Evolutionary conservation across 2,113 vertebrate genomes (phyloP).

Genomic region (Varanus komodoensis): DNA sequence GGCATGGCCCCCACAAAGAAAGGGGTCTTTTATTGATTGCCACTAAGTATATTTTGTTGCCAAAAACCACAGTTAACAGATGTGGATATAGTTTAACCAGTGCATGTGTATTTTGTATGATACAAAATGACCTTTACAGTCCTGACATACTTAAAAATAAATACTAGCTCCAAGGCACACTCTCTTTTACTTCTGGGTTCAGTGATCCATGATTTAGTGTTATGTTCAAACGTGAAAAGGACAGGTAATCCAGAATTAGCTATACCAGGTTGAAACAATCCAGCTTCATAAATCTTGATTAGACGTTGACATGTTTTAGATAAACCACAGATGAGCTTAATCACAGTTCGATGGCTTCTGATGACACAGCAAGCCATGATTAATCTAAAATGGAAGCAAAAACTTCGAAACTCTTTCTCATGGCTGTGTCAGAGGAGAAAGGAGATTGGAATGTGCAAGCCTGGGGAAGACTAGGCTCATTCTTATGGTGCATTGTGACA

Average conservation of each 20-base stretch:
- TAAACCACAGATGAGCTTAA: neutral
- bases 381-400: neutral
- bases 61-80: neutral
- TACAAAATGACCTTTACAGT: neutral
- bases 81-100: neutral
- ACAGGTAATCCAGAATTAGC: neutral
- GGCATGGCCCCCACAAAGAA: neutral
- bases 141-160: neutral
- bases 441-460: neutral
- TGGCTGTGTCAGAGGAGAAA: neutral
- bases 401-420: neutral
- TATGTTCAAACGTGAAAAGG: neutral
- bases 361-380: neutral
- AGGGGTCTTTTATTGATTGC: neutral
- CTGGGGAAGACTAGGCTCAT: neutral
- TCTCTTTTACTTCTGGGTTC: neutral
- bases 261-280: no score
- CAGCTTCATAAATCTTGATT: neutral
- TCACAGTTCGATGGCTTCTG: neutral
- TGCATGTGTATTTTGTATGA: neutral
- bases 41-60: neutral
- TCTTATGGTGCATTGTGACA: neutral
- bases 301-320: neutral
- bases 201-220: neutral
- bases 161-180: neutral